Base-by-base conservation (phyloP, 1,140 invertebrate species). In the Ostrea edulis region DNA sequence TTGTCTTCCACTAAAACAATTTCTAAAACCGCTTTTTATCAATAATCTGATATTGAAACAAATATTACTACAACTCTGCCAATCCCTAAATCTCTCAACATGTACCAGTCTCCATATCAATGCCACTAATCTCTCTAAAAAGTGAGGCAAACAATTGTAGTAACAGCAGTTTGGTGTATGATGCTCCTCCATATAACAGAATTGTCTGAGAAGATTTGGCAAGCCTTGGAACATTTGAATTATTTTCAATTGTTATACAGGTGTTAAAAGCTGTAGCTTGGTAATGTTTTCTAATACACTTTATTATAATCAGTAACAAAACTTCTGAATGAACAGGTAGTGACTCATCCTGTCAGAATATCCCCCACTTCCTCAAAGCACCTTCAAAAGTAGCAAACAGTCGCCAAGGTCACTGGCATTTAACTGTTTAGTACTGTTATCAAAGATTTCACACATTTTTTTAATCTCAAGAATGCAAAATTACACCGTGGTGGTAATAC, bases 11-110 rank as follows among this genome's bases (percentile, higher is more conserved):
- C 68, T 77, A 77, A 77, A 77, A 77, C 29, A 77, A 77, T 77
- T 77, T 77, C 68, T 77, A 77, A 77, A 25, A 77, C 68, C 29
- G 17, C 68, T 77, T 77, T 77, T 77, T 77, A 77, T 77, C 68
- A 77, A 77, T 77, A 29, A 77, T 77, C 68, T 29, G 68, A 77
- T 77, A 77, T 77, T 77, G 68, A 77, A 77, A 77, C 68, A 77
- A 25, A 77, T 77, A 29, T 77, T 77, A 77, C 29, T 77, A 77
- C 68, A 77, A 25, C 68, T 11, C 25, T 35, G 68, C 68, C 68
- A 77, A 77, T 77, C 68, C 14, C 25, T 35, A 77, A 77, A 14
- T 35, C 68, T 25, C 29, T 77, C 25, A 77, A 35, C 68, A 77
- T 11, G 8, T 9, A 77, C 29, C 68, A 29, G 12, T 35, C 22